Percentiles rank a stretch among this genome's conserved stretches.
Conservation (phyloP, 2,113 vertebrate genomes). For the Percina caprodes region DNA sequence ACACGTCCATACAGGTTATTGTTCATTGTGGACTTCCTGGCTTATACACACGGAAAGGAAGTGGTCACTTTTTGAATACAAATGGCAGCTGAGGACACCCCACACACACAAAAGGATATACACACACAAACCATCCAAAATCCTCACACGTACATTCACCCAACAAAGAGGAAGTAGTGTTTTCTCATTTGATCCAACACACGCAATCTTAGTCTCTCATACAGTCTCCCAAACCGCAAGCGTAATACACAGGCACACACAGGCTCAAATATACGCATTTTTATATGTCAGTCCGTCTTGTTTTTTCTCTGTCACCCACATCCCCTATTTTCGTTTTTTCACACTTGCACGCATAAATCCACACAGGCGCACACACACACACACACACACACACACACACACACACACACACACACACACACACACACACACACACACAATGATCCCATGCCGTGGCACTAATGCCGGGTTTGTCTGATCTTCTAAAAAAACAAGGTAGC, state of each 20-base stretch:
- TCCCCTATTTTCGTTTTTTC: slow-evolving; percentile 48
- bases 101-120: slow-evolving; percentile 45
- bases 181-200: slow-evolving; percentile 71
- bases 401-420: slow-evolving; percentile 14
- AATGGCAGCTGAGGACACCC: slow-evolving; percentile 67
- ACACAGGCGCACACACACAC: slow-evolving; percentile 9
- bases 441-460: slow-evolving; percentile 30
- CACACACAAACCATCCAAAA: slow-evolving; percentile 46
- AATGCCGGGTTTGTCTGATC: slow-evolving; percentile 48
- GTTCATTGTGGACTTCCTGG: slow-evolving; percentile 69
- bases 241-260: slow-evolving; percentile 54
- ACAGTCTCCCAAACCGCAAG: slow-evolving; percentile 62
- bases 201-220: slow-evolving; percentile 68
- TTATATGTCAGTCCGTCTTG: slow-evolving; percentile 56
- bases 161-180: slow-evolving; percentile 76
- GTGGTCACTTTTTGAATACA: slow-evolving; percentile 69
- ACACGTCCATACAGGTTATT: slow-evolving; percentile 45
- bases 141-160: slow-evolving; percentile 69
- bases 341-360: slow-evolving; percentile 50
- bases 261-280: slow-evolving; percentile 57
- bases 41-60: slow-evolving; percentile 69
- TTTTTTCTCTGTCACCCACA: slow-evolving; percentile 50
- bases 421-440: slow-evolving; percentile 22
- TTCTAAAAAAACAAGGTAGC: slow-evolving; percentile 69
- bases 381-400: slow-evolving; percentile 20